These are phyloP conservation scores for Chelmon rostratus DNA, from an alignment of 2,797 vertebrate genomes.

Conservation along the genomic window DNA sequence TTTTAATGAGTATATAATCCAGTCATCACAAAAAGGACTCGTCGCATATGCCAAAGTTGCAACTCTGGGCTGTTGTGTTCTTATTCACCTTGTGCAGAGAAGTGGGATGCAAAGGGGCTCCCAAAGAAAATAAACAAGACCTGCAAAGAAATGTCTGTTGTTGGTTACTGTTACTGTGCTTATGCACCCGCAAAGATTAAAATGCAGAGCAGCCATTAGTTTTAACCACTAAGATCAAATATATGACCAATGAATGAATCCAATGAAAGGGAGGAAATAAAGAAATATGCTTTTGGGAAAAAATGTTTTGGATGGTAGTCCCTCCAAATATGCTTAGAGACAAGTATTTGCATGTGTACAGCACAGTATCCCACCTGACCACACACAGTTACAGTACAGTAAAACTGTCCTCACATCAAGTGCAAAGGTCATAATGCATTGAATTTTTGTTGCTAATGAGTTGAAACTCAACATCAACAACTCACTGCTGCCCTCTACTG, in stretches of 20 bases:
- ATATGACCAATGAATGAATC: slow-evolving; percentile 25
- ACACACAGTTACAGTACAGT: neutral
- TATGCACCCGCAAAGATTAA: slow-evolving; percentile 37
- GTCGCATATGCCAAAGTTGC: slow-evolving; percentile 58
- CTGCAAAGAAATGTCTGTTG: slow-evolving; percentile 37
- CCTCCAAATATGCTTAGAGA: neutral
- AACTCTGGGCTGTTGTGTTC: slow-evolving; percentile 54
- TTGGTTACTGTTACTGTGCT: slow-evolving; percentile 60
- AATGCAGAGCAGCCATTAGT: slow-evolving; percentile 31
- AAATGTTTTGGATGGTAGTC: neutral
- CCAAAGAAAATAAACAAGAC: slow-evolving; percentile 56
- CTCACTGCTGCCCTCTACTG: slow-evolving; percentile 75
- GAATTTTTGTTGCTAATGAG: slow-evolving; percentile 25
- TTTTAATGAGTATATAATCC: slow-evolving; percentile 85
- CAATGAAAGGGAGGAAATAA: slow-evolving; percentile 30
- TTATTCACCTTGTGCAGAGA: slow-evolving; percentile 45
- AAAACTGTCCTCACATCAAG: slow-evolving; percentile 8
- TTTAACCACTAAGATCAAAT: slow-evolving; percentile 47
- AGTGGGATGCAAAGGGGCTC: slow-evolving; percentile 34
- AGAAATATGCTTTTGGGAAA: neutral
- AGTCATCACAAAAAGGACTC: slow-evolving; percentile 69
- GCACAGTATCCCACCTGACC: neutral
- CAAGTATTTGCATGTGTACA: neutral
- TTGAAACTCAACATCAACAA: slow-evolving; percentile 27
- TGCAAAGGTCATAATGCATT: slow-evolving; percentile 10